A percentile compares a stretch with the other conserved stretches of the same genome.
phyloP scores from a whole-genome alignment of 2,888 invertebrate genomes.

The Apodemia hepburni region DNA sequence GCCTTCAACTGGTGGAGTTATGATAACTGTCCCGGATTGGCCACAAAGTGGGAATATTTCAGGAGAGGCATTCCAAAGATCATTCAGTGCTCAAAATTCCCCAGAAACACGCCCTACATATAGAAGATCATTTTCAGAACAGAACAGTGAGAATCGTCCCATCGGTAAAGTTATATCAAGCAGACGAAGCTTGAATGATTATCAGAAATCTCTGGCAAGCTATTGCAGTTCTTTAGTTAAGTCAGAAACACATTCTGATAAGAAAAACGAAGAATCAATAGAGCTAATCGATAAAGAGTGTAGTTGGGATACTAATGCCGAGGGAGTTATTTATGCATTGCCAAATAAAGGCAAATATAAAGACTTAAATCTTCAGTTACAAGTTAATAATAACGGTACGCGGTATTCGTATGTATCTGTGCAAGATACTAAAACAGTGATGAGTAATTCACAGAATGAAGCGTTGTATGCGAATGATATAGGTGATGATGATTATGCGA shows the following conservation, averaged over 20 bases:
- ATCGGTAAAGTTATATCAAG: constrained; percentile 72
- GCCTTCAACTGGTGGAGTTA: constrained; percentile 77
- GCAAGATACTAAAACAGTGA: constrained; percentile 67
- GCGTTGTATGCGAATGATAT: constrained; percentile 66
- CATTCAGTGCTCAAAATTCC: constrained; percentile 68
- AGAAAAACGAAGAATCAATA: constrained; percentile 61
- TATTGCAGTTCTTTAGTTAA: constrained; percentile 56
- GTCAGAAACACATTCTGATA: constrained; percentile 44
- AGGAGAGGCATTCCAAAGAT: constrained; percentile 55
- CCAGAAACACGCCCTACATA: constrained; percentile 71
- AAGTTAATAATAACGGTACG: constrained; percentile 73
- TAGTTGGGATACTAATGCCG: constrained; percentile 78
- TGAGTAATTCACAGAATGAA: constrained; percentile 73
- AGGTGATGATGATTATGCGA: constrained; percentile 66
- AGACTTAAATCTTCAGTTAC: constrained; percentile 67
- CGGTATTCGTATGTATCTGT: constrained; percentile 72
- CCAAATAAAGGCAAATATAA: constrained; percentile 76
- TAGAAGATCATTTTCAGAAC: constrained; percentile 70
- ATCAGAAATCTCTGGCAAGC: constrained; percentile 60
- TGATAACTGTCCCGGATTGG: constrained; percentile 84
- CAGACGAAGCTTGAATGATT: constrained; percentile 68
- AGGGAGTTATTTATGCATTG: constrained; percentile 73
- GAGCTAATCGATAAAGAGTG: constrained; percentile 79
- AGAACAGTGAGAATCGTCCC: constrained; percentile 55
- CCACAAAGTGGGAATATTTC: constrained; percentile 58